Base-by-base conservation (phyloP, 1,140 invertebrate genomes). In the Lanistes nyassanus region DNA sequence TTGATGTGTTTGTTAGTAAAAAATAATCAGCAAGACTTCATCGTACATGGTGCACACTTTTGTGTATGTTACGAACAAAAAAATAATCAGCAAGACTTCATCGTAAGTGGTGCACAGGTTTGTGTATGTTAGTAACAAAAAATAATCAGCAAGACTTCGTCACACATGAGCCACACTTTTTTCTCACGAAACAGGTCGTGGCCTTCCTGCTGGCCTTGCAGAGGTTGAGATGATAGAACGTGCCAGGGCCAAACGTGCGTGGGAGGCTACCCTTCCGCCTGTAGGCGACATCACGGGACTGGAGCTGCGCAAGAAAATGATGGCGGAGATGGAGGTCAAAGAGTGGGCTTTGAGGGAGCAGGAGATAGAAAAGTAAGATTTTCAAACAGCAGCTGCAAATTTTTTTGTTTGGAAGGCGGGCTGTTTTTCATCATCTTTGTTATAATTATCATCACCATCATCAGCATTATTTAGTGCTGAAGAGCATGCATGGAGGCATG, bases 281-380 rank as follows among this genome's bases (percentile, higher is more conserved):
- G 82, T 91, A 68, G 90, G 90, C 82, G 90, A 91, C 37, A 72
- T 85, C 3, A 82, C 85, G 36, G 91, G 92, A 78, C 88, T 92
- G 23, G 90, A 91, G 80, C 90, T 90, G 68, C 86, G 91, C 60
- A 84, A 88, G 36, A 88, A 88, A 74, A 91, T 93, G 78, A 91
- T 93, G 84, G 90, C 90, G 67, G 91, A 92, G 26, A 90, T 94
- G 77, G 93, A 94, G 84, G 84, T 89, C 53, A 90, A 92, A 39
- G 91, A 94, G 84, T 94, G 93, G 93, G 89, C 90, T 3, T 91
- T 92, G 67, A 87, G 93, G 77, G 93, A 94, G 85, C 85, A 90
- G 42, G 92, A 92, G 87, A 90, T 87, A 81, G 88, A 89, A 81
- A 87, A 88, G 87, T 88, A 79, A 75, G 75, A 77, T 66, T 73